phyloP scores from a whole-genome alignment of 1,140 invertebrate genomes.

The Drosophila suzukii region DNA sequence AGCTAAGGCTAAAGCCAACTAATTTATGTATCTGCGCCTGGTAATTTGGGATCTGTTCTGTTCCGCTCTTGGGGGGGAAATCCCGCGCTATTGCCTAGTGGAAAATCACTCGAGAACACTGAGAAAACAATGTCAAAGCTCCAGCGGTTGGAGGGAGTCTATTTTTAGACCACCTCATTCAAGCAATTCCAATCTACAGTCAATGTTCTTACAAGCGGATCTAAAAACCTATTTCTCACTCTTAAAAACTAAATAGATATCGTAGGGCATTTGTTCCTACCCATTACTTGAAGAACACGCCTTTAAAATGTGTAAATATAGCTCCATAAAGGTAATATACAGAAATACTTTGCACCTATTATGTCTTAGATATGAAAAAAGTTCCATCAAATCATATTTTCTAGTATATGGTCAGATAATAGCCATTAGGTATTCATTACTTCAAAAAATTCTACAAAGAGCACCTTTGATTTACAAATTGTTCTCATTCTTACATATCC shows the following conservation, averaged over 20 bases:
- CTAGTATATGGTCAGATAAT: too few species aligned
- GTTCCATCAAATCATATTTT: too few species aligned
- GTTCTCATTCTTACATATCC: too few species aligned
- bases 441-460: too few species aligned
- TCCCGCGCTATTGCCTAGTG: constrained; percentile 10
- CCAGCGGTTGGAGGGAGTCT: constrained; percentile 9
- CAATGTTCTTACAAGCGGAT: neutral
- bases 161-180: constrained; percentile 11
- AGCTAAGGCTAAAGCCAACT: constrained; percentile 28
- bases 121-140: constrained; percentile 37
- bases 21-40: constrained; percentile 58
- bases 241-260: neutral
- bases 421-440: too few species aligned
- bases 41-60: constrained; percentile 61
- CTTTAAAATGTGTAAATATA: too few species aligned
- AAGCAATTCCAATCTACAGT: constrained; percentile 6
- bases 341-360: too few species aligned
- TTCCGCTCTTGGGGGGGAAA: constrained; percentile 42
- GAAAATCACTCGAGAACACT: constrained; percentile 43
- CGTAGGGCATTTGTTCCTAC: neutral
- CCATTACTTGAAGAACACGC: neutral
- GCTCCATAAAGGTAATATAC: too few species aligned
- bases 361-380: too few species aligned
- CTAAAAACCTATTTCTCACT: neutral
- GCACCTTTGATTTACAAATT: too few species aligned